These are phyloP conservation scores for Axis porcinus DNA, from an alignment of 2,113 vertebrate genomes.

Conservation along the genomic window DNA sequence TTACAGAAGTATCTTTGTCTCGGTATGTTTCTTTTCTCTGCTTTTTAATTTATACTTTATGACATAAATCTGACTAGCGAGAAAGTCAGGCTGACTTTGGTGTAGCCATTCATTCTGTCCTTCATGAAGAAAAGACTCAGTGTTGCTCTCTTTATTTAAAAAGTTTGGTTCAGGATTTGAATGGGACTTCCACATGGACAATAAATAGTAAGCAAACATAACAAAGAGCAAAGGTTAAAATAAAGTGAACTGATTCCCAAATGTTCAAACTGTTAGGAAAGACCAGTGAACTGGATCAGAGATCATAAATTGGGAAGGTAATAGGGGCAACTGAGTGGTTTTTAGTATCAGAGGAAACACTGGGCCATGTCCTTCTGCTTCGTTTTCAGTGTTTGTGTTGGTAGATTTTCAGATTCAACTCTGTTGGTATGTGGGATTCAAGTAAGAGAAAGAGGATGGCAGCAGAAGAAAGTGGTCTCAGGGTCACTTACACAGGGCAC, in stretches of 20 bases:
- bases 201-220: neutral
- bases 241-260: neutral
- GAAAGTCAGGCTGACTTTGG: neutral
- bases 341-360: neutral
- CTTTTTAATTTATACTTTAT: neutral
- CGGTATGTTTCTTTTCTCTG: neutral
- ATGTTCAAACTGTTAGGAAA: neutral
- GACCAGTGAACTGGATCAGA: neutral
- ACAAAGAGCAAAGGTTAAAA: neutral
- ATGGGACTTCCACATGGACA: neutral
- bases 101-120: neutral
- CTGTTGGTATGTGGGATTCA: neutral
- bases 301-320: neutral
- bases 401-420: neutral
- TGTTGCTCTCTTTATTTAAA: neutral
- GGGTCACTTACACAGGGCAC: neutral
- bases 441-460: neutral
- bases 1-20: constrained; percentile 20
- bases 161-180: neutral
- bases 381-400: neutral
- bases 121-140: neutral
- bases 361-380: neutral
- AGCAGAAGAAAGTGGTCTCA: neutral
- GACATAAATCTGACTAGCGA: neutral
- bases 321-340: neutral